Conservation (phyloP, 2,888 invertebrate genomes). For the Liposcelis brunnea region DNA sequence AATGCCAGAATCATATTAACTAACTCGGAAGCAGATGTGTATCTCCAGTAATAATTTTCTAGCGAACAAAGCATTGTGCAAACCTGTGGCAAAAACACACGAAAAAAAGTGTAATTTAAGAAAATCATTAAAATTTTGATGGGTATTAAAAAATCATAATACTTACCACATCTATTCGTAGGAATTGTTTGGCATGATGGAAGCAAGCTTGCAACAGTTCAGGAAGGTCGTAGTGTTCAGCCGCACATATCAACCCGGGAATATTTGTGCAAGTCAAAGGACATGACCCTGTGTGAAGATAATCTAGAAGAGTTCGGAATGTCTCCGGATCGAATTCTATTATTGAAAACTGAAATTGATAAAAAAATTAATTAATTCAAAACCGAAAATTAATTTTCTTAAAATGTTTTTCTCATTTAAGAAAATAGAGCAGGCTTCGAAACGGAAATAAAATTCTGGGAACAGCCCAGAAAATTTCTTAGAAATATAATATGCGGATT, state of each 20-base stretch:
- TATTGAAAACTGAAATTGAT: constrained; percentile 59
- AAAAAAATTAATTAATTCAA: constrained; percentile 8
- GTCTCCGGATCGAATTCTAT: constrained; percentile 92
- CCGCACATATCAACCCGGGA: constrained; percentile 83
- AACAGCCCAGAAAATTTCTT: background rate
- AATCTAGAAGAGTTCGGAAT: constrained; percentile 76
- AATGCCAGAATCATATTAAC: constrained; percentile 89
- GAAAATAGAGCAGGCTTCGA: too few species aligned
- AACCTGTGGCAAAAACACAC: constrained; percentile 32
- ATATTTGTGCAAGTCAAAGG: constrained; percentile 82
- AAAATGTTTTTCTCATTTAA: too few species aligned
- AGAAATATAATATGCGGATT: background rate
- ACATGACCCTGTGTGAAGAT: constrained; percentile 83
- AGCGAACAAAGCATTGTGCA: constrained; percentile 82
- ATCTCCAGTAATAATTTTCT: constrained; percentile 91
- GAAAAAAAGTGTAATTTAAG: too few species aligned
- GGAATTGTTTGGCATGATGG: constrained; percentile 86
- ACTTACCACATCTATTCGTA: constrained; percentile 74
- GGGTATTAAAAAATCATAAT: too few species aligned
- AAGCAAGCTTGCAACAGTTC: constrained; percentile 86
- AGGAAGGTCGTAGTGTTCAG: constrained; percentile 85
- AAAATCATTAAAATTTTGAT: too few species aligned
- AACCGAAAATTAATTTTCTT: background rate
- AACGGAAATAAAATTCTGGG: background rate
- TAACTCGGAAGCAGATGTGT: constrained; percentile 81